Evolutionary conservation across 37 sponge, comb jelly and placozoan species (phyloP), one percentile per base, ranked within the genome.

Genomic region (Chondrosia reniformis): DNA sequence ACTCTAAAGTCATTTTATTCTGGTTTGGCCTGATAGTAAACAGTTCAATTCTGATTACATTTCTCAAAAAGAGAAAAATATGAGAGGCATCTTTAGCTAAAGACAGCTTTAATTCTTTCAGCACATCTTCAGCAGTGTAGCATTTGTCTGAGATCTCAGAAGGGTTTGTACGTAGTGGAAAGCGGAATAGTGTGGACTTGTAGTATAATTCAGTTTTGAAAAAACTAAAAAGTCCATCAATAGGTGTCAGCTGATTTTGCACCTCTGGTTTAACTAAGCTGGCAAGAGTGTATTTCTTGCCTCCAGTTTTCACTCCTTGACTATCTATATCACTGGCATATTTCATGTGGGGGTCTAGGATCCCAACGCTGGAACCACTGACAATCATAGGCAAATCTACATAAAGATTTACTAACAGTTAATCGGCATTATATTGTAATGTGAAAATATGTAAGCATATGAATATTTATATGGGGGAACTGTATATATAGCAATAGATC

Each of bases 121-220:
- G 24, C 2, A 89, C 79, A 37, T 74, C 62, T 3, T 84, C 82
- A 34, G 73, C 28, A 32, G 80, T 54, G 46, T 76, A 67, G 0
- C n/a, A 3, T 22, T 24, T 75, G 8, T 17, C 27, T 30, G 81
- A 75, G 15, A 88, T 80, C 42, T 80, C 75, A 1, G 89, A 88
- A 4, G 22, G 25, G 27, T 52, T 13, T 33, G 40, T 45, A 43
- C 92, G 84, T 3, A 91, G 52, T 10, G 92, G 92, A 78, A 91
- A 91, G n/a, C 92, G 87, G 58, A 91, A 91, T n/a, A 91, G 28
- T 24, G 92, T 87, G 54, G 61, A 84, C 43, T 75, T 39, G 74
- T 88, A 88, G 28, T 33, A 0, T 15, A 8, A 44, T 25, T 33
- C 31, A 4, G 7, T 24, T 72, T 49, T 10, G 22, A 30, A 21